phyloP scores from a whole-genome alignment of 2,888 invertebrate genomes.

The Leptopilina drosophilae region DNA sequence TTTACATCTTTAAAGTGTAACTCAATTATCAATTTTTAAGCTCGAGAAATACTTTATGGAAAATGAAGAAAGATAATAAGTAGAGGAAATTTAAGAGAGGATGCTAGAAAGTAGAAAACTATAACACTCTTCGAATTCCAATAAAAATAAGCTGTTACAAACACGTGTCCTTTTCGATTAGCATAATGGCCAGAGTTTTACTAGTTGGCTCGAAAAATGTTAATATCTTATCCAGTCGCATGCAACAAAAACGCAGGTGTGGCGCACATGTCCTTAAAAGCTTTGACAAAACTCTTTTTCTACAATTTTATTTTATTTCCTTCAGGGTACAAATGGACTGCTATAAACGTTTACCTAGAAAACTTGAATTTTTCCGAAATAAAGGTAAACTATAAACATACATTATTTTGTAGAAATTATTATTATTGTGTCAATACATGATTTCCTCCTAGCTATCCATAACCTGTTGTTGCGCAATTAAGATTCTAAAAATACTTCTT shows the following conservation, averaged over 20 bases:
- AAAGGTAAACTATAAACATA: no score
- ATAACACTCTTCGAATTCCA: conserved; percentile 57
- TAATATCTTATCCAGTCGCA: conserved; percentile 62
- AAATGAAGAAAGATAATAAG: conserved; percentile 17
- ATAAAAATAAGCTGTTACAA: conserved; percentile 71
- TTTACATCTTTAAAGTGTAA: not conserved
- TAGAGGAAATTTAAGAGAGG: conserved; percentile 26
- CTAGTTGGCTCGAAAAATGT: conserved; percentile 61
- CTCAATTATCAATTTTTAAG: conserved; percentile 58
- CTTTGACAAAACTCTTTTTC: not conserved
- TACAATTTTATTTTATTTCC: not conserved
- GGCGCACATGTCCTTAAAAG: conserved; percentile 56
- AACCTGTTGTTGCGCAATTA: no score
- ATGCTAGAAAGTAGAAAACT: not conserved
- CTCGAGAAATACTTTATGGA: not conserved
- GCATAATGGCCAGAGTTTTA: conserved; percentile 69
- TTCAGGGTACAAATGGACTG: not conserved
- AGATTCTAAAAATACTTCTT: no score
- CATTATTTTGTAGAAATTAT: no score
- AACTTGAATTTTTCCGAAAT: no score
- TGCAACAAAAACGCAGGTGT: conserved; percentile 59
- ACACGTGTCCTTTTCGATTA: conserved; percentile 73
- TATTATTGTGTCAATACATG: no score
- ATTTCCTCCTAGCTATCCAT: no score
- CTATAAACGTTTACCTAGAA: no score